phyloP scores from a whole-genome alignment of 2,113 vertebrate species.

The Osmerus eperlanus region DNA sequence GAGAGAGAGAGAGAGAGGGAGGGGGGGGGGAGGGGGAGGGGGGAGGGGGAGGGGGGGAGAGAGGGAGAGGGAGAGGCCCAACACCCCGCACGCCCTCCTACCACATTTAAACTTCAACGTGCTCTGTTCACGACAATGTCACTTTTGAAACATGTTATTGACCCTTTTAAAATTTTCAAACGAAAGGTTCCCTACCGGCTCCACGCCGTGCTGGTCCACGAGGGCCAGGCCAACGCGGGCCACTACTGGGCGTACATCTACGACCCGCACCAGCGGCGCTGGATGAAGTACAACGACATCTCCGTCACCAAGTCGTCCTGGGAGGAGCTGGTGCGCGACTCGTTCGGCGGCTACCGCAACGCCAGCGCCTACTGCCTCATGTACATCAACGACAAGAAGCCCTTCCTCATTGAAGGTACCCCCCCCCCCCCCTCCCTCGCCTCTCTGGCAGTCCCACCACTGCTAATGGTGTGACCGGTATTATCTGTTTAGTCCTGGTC shows the following conservation, averaged over 20 bases:
- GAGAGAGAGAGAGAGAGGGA: no score
- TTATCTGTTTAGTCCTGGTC: no score
- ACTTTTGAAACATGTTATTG: no score
- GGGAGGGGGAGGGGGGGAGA: no score
- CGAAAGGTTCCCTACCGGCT: constrained; percentile 91
- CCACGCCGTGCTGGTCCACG: constrained; percentile 95
- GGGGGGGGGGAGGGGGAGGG: no score
- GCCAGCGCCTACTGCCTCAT: constrained; percentile 98
- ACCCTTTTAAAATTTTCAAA: no score
- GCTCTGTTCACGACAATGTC: no score
- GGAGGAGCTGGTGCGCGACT: constrained; percentile 96
- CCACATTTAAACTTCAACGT: no score
- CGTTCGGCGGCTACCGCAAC: constrained; percentile 95
- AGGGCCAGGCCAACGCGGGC: constrained; percentile 95
- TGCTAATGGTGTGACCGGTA: no score
- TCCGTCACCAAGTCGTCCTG: constrained; percentile 96
- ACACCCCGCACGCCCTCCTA: no score
- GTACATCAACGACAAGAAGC: constrained; percentile 97
- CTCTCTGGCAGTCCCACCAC: no score
- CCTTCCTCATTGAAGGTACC: constrained; percentile 93
- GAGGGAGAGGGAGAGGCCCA: no score
- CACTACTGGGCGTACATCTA: constrained; percentile 99
- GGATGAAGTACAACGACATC: constrained; percentile 99
- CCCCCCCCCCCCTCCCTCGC: not conserved
- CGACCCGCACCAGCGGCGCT: constrained; percentile 86